Percentiles rank a stretch among this genome's conserved stretches.
phyloP scores from a whole-genome alignment of 2,888 invertebrate species.

The Aphidoletes aphidimyza region DNA sequence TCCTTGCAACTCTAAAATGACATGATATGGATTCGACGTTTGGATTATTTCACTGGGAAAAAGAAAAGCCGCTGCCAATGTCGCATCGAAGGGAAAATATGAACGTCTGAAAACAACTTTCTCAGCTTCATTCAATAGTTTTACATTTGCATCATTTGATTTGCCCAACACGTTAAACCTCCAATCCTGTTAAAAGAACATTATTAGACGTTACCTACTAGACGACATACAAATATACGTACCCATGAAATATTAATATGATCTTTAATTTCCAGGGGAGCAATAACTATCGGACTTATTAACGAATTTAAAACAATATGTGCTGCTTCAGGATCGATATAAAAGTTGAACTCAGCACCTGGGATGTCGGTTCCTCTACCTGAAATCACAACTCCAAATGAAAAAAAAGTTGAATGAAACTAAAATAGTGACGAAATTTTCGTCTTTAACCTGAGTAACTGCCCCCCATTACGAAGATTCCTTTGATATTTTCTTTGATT shows the following conservation, averaged over 20 bases:
- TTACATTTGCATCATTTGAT: slow-evolving; percentile 64
- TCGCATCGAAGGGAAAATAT: slow-evolving; percentile 69
- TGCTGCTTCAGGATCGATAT: slow-evolving; percentile 81
- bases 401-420: neutral
- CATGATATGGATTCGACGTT: slow-evolving; percentile 64
- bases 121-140: slow-evolving; percentile 69
- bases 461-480: slow-evolving; percentile 73
- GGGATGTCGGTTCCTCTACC: slow-evolving; percentile 72
- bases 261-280: slow-evolving; percentile 76
- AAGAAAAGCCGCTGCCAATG: slow-evolving; percentile 67
- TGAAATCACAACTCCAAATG: slow-evolving; percentile 58
- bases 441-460: neutral
- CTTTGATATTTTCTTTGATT: slow-evolving; percentile 73
- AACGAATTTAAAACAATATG: slow-evolving; percentile 74
- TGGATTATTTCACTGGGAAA: slow-evolving; percentile 65
- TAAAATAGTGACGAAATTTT: neutral
- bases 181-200: neutral
- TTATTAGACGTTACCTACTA: neutral
- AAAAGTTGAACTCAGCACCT: slow-evolving; percentile 82
- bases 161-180: slow-evolving; percentile 63
- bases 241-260: slow-evolving; percentile 62
- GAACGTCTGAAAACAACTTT: slow-evolving; percentile 60
- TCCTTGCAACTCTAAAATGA: slow-evolving; percentile 72
- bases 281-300: slow-evolving; percentile 70
- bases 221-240: neutral